Base-by-base conservation (phyloP, 2,888 invertebrate species). In the Ethmia dodecea region DNA sequence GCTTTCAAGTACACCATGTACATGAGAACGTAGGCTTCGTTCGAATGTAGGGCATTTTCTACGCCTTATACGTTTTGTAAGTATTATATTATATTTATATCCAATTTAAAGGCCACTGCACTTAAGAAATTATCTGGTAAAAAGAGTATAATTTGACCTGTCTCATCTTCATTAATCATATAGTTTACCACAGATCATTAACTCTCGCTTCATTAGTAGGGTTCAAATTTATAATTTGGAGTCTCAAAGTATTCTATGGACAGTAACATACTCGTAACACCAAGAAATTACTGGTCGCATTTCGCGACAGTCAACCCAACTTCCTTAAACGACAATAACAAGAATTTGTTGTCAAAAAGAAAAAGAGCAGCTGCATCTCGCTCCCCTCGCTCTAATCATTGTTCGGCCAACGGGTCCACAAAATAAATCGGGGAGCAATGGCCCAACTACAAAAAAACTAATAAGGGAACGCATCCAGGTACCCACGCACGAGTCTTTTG, bases 301-400 rank as follows among this genome's bases (percentile, higher is more conserved):
- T 74, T 69, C 38, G 70, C 71, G 65, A 72, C 64, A 58, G 54
- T n/a, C n/a, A n/a, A n/a, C 67, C 52, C 66, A 62, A 66, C 61
- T 66, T 67, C 55, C 50, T 59, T 49, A 38, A 38, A 47, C 47
- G 36, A 52, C 57, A 52, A 61, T 60, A 60, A 63, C 51, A 72
- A 65, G 55, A 67, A 67, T 65, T 58, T 58, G 42, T 40, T 42
- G 43, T 52, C 61, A 47, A 54, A 70, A 71, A 73, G 70, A 69
- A 78, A 75, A 78, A 71, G 74, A 80, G 77, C 86, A 86, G 86
- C 86, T 84, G 86, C 84, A 76, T 66, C 57, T 65, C 52, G 65
- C 58, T 70, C 77, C 81, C 77, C 79, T 75, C 71, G 49, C 52
- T 72, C 65, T 72, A 70, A 75, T 76, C 69, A 80, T 81, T 81